Percentiles rank a stretch among this genome's conserved stretches.
phyloP scores from a whole-genome alignment of 1,140 invertebrate genomes.

The Drosophila melanica region DNA sequence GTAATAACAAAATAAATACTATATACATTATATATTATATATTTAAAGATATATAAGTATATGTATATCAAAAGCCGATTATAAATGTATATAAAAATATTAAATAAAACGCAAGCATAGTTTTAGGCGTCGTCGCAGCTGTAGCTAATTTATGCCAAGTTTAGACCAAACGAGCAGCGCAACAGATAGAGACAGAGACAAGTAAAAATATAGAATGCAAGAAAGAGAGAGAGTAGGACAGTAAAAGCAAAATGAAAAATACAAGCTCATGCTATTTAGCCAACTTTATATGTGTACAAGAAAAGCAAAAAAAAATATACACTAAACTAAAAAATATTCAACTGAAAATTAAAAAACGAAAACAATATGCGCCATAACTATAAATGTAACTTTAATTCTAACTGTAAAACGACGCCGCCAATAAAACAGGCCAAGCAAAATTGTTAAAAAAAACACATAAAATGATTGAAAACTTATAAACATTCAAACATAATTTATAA shows the following conservation, averaged over 20 bases:
- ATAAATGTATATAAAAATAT: constrained; percentile 29
- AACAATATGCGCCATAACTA: constrained; percentile 48
- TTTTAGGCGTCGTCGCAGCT: constrained; percentile 43
- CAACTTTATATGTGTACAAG: constrained; percentile 35
- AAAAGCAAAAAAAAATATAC: constrained; percentile 1
- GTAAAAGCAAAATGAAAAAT: constrained; percentile 6
- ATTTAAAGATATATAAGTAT: constrained; percentile 23
- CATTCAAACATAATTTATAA: constrained; percentile 1
- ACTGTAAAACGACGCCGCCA: constrained; percentile 38
- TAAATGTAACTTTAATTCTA: constrained; percentile 28
- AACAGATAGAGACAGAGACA: constrained; percentile 11
- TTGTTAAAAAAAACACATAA: constrained; percentile 18
- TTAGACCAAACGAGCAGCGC: constrained; percentile 31
- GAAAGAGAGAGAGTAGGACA: constrained; percentile 13
- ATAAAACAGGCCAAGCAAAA: constrained; percentile 34
- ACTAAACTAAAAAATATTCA: constrained; percentile 30
- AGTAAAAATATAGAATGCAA: not conserved
- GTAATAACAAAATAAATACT: constrained; percentile 20
- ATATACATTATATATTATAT: constrained; percentile 11
- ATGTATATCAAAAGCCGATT: constrained; percentile 10
- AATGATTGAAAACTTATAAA: constrained; percentile 1
- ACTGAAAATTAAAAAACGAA: constrained; percentile 11
- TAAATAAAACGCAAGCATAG: constrained; percentile 27
- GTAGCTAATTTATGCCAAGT: constrained; percentile 48
- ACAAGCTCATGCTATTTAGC: constrained; percentile 50